Percentiles rank a stretch among this genome's conserved stretches.
phyloP scores from a whole-genome alignment of 2,113 vertebrate genomes.

The Lamprologus callipterus region DNA sequence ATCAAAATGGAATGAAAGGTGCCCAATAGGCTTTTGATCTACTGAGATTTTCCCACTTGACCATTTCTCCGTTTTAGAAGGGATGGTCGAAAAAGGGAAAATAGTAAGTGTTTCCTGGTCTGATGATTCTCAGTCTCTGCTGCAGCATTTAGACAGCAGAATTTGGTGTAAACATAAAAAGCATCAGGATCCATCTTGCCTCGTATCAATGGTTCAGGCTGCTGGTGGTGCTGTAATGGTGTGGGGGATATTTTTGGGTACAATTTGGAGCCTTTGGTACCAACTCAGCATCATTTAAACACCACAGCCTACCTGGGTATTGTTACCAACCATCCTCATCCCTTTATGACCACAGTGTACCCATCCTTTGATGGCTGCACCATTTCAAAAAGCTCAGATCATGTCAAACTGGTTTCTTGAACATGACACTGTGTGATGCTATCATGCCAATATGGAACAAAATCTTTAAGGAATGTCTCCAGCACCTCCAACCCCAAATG shows the following conservation, averaged over 20 bases:
- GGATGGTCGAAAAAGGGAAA: accelerated
- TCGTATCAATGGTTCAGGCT: neutral
- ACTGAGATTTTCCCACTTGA: neutral
- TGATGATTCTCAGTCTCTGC: neutral
- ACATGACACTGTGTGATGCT: neutral
- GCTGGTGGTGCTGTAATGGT: neutral
- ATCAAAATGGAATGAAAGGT: neutral
- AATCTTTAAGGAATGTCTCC: neutral
- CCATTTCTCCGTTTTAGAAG: neutral
- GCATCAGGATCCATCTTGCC: neutral
- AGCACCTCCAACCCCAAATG: neutral
- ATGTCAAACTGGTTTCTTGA: neutral
- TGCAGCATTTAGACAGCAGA: neutral
- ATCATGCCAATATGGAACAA: neutral
- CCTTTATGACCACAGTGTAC: neutral
- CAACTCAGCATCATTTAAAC: neutral
- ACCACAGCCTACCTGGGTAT: neutral
- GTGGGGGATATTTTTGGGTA: neutral
- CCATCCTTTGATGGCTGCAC: neutral
- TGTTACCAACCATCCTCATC: neutral
- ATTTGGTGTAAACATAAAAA: neutral
- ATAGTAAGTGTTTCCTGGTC: neutral
- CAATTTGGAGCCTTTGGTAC: neutral
- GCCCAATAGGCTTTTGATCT: neutral
- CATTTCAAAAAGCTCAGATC: neutral